Base-by-base conservation (phyloP, 1,140 invertebrate species). In the Cyphomyrmex costatus region DNA sequence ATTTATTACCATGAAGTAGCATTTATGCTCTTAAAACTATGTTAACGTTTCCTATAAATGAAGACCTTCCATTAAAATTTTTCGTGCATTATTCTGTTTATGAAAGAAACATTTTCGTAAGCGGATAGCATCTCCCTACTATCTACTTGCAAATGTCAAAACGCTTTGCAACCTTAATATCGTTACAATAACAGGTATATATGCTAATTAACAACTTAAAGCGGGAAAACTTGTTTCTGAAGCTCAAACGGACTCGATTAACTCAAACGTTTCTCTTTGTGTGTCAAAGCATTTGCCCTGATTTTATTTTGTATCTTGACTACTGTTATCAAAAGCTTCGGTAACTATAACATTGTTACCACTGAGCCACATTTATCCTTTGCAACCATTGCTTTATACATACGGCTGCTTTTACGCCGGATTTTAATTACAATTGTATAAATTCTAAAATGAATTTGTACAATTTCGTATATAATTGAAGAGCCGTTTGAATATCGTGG, bases 191-290 rank as follows among this genome's bases (percentile, higher is more conserved):
- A 60, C 19, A 33, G 8, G 60, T n/a, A 16, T 49, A 49, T 49
- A 14, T n/a, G 24, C 7, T 73, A 60, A 74, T 70, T 33, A 33
- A 33, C 14, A 12, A 24, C 1, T 79, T 56, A 33, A 74, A 21
- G 2, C 8, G 5, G 5, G 0, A 14, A 10, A 1, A 30, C 3
- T 30, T 58, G 49, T 60, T 33, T 42, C 2, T 30, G 10, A 46
- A 46, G 19, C 21, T 61, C 36, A 19, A 83, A 61, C 2, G 27
- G 3, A 46, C n/a, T 70, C 36, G 12, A 61, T 61, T 83, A 83
- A 73, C 2, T 4, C 5, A 19, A 82, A 46, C 8, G 33, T 60
- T 74, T 60, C 36, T 58, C 65, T n/a, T 27, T 46, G 8, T n/a
- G 46, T 36, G 8, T 49, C 53, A 60, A 49, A 74, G 24, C 27